Conservation (phyloP, 2,797 vertebrate genomes). For the Aselliscus stoliczkanus region DNA sequence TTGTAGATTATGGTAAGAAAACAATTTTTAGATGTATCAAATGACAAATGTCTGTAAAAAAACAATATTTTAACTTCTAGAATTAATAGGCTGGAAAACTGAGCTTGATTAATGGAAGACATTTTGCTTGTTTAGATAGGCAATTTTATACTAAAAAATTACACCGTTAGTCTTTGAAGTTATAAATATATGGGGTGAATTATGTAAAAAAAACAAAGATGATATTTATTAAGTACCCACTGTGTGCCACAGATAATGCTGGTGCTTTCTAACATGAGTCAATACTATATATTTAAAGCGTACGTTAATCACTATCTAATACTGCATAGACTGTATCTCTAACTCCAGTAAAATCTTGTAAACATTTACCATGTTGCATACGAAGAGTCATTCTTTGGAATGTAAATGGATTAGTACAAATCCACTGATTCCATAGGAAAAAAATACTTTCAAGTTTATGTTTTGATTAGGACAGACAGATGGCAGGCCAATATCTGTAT, state of each 20-base stretch:
- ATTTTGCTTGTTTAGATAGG: neutral
- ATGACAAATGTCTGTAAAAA: neutral
- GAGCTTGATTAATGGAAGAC: neutral
- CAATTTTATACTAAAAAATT: neutral
- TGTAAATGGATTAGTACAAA: neutral
- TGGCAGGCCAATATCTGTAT: slow-evolving; percentile 27
- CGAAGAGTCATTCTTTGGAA: slow-evolving; percentile 7
- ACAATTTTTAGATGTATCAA: neutral
- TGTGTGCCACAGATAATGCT: neutral
- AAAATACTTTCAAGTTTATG: slow-evolving; percentile 21
- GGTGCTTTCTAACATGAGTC: neutral
- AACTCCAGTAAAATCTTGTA: neutral
- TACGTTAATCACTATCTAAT: neutral
- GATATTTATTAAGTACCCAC: neutral
- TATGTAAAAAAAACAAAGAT: neutral
- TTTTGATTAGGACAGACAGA: slow-evolving; percentile 41
- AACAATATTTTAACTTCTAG: slow-evolving; percentile 19
- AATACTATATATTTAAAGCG: neutral
- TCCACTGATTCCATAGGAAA: neutral
- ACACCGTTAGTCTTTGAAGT: neutral
- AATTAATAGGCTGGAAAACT: neutral
- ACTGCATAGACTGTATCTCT: neutral
- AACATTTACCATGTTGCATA: neutral
- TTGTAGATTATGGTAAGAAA: neutral
- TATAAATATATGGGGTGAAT: neutral